Evolutionary conservation across 1,140 invertebrate species (phyloP).

Genomic region (Hycleus phaleratus): DNA sequence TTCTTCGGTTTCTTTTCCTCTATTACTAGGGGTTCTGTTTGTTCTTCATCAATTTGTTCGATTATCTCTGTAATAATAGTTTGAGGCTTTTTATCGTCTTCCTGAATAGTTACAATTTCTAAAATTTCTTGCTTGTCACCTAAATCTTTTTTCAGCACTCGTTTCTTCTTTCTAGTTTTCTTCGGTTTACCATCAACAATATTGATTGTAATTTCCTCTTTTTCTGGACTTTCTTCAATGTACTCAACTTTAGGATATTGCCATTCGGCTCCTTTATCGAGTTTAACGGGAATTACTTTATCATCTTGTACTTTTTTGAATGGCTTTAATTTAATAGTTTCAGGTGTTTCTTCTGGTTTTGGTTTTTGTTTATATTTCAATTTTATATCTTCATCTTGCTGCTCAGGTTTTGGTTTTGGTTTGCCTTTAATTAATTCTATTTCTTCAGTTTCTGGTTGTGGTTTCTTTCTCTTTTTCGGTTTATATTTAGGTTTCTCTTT

Average conservation of each 20-base stretch:
- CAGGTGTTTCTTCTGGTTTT: conserved; percentile 16
- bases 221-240: conserved; percentile 35
- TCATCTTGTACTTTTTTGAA: conserved; percentile 33
- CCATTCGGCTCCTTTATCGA: too few species aligned
- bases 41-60: conserved; percentile 28
- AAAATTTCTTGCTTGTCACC: conserved; percentile 42
- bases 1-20: conserved; percentile 17
- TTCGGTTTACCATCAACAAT: conserved; percentile 36
- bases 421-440: conserved; percentile 16
- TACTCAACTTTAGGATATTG: conserved; percentile 34
- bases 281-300: not conserved
- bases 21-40: conserved; percentile 28
- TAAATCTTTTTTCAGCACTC: conserved; percentile 37
- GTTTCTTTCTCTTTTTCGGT: conserved; percentile 34
- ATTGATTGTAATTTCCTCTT: conserved; percentile 34
- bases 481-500: conserved; percentile 33
- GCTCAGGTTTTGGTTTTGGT: conserved; percentile 30
- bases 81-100: conserved; percentile 40
- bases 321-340: conserved; percentile 28
- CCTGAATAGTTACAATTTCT: conserved; percentile 44
- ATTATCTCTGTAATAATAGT: conserved; percentile 15
- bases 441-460: conserved; percentile 32
- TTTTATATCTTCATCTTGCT: conserved; percentile 26
- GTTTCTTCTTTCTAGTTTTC: conserved; percentile 35
- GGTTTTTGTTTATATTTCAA: conserved; percentile 23